Base-by-base conservation (phyloP, 2,888 invertebrate species). In the Marasmarcha lunaedactyla region DNA sequence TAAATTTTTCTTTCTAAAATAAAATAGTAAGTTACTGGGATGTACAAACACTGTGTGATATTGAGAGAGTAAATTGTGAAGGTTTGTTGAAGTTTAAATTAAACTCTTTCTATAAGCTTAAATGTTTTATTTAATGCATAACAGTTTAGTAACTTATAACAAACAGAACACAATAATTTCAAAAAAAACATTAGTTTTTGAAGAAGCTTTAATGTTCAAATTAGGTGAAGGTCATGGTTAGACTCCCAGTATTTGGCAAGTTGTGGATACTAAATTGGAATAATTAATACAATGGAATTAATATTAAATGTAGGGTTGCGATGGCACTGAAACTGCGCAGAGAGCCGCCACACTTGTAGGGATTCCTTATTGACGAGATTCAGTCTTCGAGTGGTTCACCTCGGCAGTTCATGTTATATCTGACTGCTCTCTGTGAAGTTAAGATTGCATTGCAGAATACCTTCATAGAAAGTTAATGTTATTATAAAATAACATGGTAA, bases 371-470 rank as follows among this genome's bases (percentile, higher is more conserved):
- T 41, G 46, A 47, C 48, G 46, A 46, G 43, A 41, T 52, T 51
- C 52, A 48, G 45, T 46, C 20, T 20, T 20, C 20, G 7, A 7
- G 7, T 20, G 3, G 11, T 39, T 47, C 41, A 41, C 38, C 44
- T 37, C 26, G 35, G 27, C 15, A 15, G 10, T 39, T 42, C 27
- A 26, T 49, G 53, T 63, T 76, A 77, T 71, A 77, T 74, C 53
- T 76, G 71, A 55, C 70, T 73, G 63, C 73, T 76, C 49, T 79
- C 79, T 81, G 74, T 42, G 67, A 74, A 20, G 20, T 20, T 20
- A 7, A 20, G 3, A 20, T 20, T 20, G 20, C 20, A 20, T 20
- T 7, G n/a, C n/a, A n/a, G n/a, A n/a, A n/a, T n/a, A n/a, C n/a
- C n/a, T n/a, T n/a, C n/a, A n/a, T n/a, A n/a, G n/a, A n/a, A n/a